phyloP scores from a whole-genome alignment of 2,113 vertebrate genomes.

The Xiphophorus hellerii region DNA sequence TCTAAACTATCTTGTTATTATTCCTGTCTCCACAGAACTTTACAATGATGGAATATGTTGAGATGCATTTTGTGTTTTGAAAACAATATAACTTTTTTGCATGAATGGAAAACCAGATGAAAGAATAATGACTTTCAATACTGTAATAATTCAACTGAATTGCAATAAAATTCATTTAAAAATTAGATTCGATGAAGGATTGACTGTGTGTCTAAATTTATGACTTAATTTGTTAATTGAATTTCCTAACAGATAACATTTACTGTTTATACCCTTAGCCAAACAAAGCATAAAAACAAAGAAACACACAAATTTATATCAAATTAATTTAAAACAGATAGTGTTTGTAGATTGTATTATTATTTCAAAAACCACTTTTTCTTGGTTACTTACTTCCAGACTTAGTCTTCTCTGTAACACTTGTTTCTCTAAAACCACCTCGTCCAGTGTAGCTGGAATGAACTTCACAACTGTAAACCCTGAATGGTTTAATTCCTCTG shows the following conservation, averaged over 20 bases:
- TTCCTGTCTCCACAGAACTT: no score
- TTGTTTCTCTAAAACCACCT: accelerated
- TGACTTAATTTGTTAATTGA: not conserved
- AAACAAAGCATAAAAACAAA: not conserved
- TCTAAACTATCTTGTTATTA: no score
- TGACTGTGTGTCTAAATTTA: not conserved
- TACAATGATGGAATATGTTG: no score
- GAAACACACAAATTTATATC: not conserved
- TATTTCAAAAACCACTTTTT: not conserved
- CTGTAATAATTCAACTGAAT: no score
- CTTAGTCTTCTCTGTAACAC: conserved; percentile 31
- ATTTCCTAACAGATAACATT: not conserved
- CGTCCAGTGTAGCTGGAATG: not conserved
- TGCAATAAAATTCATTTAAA: no score
- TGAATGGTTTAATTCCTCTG: no score
- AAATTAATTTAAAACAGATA: not conserved
- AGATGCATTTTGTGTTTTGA: no score
- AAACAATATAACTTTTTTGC: no score
- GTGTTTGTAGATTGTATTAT: not conserved
- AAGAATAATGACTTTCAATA: no score
- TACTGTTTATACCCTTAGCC: not conserved
- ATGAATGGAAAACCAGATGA: no score
- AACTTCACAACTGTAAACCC: conserved; percentile 15
- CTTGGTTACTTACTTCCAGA: conserved; percentile 74
- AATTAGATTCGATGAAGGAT: no score